These are phyloP conservation scores for Rana temporaria DNA, from an alignment of 2,113 vertebrate genomes.

Conservation along the genomic window DNA sequence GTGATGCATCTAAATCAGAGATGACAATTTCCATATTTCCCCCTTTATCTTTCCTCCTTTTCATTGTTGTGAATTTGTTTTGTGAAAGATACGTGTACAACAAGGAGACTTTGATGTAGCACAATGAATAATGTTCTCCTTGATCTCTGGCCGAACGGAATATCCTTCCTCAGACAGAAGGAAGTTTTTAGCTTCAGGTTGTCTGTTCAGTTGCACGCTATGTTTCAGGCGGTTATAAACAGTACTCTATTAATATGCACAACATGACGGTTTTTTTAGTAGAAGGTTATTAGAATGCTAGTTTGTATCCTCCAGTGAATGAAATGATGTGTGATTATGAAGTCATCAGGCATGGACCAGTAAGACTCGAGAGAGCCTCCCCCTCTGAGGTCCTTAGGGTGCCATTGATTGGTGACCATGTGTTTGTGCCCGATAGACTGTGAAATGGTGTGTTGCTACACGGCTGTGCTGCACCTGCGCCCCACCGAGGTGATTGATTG, in stretches of 20 bases:
- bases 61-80: conserved; percentile 76
- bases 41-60: conserved; percentile 71
- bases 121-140: conserved; percentile 66
- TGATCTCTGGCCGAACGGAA: conserved; percentile 68
- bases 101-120: conserved; percentile 75
- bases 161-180: conserved; percentile 68
- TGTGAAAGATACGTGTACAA: conserved; percentile 67
- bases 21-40: not conserved
- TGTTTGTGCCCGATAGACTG: conserved; percentile 99
- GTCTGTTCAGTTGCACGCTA: conserved; percentile 63
- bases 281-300: conserved; percentile 92
- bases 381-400: conserved; percentile 89
- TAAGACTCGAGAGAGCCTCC: conserved; percentile 86
- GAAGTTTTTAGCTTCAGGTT: conserved; percentile 70
- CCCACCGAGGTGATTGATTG: conserved; percentile 99
- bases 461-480: conserved; percentile 99
- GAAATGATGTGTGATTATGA: conserved; percentile 99
- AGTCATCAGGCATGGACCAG: conserved; percentile 99
- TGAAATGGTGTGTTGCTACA: conserved; percentile 99
- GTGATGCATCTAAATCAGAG: not conserved
- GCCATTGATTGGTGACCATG: conserved; percentile 99
- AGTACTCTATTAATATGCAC: conserved; percentile 83
- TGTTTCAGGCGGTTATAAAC: conserved; percentile 67
- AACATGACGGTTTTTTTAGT: conserved; percentile 80
- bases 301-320: conserved; percentile 91